phyloP scores from a whole-genome alignment of 2,888 invertebrate genomes.

The Nemapogon koenigi region DNA sequence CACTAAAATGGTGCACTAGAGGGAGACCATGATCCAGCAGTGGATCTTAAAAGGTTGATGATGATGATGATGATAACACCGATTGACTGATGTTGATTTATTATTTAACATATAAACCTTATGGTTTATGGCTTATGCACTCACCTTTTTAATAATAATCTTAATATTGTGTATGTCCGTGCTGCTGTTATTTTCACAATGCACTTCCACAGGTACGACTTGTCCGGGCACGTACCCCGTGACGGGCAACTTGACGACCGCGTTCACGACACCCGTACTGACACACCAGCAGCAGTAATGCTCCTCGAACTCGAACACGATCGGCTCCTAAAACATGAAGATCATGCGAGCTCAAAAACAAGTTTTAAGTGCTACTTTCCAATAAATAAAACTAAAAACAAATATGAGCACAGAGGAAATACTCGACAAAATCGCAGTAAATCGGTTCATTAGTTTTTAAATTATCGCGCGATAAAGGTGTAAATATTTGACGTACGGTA shows the following conservation, averaged over 20 bases:
- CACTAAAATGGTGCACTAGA: too few species aligned
- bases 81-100: too few species aligned
- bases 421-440: too few species aligned
- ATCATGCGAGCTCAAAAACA: not conserved
- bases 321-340: conserved; percentile 57
- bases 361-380: not conserved
- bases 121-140: too few species aligned
- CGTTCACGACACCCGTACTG: conserved; percentile 29
- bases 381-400: not conserved
- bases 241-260: conserved; percentile 59
- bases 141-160: conserved; percentile 64
- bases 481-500: too few species aligned
- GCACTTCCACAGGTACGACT: conserved; percentile 69
- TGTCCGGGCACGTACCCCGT: conserved; percentile 78
- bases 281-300: conserved; percentile 67
- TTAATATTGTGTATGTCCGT: conserved; percentile 66
- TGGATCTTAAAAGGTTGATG: too few species aligned
- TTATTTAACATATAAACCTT: too few species aligned
- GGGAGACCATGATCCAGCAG: too few species aligned
- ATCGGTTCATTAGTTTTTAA: too few species aligned
- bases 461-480: too few species aligned
- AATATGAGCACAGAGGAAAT: not conserved
- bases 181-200: conserved; percentile 73
- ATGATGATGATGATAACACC: too few species aligned
- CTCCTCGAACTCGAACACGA: conserved; percentile 68